Conservation (phyloP, 2,113 vertebrate species). For the Sterrhoptilus dennistouni region DNA sequence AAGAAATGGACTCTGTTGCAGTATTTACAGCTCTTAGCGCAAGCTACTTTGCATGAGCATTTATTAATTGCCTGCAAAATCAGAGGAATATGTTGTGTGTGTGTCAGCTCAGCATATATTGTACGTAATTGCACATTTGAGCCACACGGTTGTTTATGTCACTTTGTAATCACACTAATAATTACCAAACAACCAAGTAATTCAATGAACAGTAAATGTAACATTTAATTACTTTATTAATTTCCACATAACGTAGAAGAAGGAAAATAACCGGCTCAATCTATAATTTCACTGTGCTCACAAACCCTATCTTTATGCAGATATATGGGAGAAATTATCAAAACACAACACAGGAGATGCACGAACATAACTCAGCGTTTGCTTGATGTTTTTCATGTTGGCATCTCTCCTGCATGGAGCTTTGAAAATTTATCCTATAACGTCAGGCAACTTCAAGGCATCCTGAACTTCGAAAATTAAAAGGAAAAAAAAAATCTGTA, state of each 20-base stretch:
- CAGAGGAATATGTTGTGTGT: conserved; percentile 48
- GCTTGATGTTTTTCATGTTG: conserved; percentile 21
- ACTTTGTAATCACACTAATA: conserved; percentile 70
- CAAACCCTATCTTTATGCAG: conserved; percentile 41
- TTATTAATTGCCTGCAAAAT: conserved; percentile 70
- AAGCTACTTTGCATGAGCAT: conserved; percentile 7
- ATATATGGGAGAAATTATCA: conserved; percentile 57
- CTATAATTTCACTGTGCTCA: conserved; percentile 29
- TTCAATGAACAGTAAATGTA: conserved; percentile 65
- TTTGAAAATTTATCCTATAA: conserved; percentile 68
- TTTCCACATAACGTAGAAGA: conserved; percentile 52
- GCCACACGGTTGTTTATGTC: conserved; percentile 59
- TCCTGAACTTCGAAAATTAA: conserved; percentile 66
- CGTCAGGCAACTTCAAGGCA: conserved; percentile 61
- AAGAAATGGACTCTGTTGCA: background rate
- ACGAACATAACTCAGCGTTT: conserved; percentile 25
- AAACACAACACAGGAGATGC: conserved; percentile 41
- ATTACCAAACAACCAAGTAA: conserved; percentile 66
- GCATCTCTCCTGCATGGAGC: conserved; percentile 24
- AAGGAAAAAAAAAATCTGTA: conserved; percentile 53
- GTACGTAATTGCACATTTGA: conserved; percentile 58
- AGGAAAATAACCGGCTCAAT: conserved; percentile 35
- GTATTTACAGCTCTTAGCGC: conserved; percentile 29
- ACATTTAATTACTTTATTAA: conserved; percentile 71
- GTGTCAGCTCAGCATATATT: conserved; percentile 52